Percentiles rank a stretch among this genome's conserved stretches.
Evolutionary conservation across 2,888 invertebrate genomes (phyloP).

Genomic region (Pilophorus perplexus): DNA sequence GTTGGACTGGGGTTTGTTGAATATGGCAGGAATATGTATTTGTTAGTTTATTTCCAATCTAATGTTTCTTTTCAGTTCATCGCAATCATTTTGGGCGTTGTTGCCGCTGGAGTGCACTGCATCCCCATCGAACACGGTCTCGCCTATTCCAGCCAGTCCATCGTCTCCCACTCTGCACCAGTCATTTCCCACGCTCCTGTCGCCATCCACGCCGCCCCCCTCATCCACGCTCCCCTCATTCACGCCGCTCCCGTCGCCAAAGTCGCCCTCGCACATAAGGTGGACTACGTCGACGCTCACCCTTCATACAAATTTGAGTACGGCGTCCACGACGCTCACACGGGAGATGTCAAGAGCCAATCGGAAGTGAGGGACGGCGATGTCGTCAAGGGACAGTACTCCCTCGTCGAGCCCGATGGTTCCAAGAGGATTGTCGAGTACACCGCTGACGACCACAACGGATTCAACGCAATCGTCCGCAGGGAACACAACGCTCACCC

Average conservation of each 20-base stretch:
- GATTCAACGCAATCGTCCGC: conserved; percentile 50
- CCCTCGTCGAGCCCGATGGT: conserved; percentile 50
- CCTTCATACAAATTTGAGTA: conserved; percentile 48
- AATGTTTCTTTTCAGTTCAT: not conserved
- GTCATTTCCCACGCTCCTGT: conserved; percentile 10
- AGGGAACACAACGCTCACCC: conserved; percentile 48
- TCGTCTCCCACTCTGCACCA: conserved; percentile 9
- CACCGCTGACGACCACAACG: conserved; percentile 50
- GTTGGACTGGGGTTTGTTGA: too few species aligned
- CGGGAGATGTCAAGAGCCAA: conserved; percentile 52
- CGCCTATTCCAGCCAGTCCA: conserved; percentile 24
- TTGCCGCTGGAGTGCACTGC: not conserved
- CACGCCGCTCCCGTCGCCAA: conserved; percentile 23
- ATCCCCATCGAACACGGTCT: conserved; percentile 2
- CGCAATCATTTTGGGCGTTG: not conserved
- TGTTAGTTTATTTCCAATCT: too few species aligned
- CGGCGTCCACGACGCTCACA: conserved; percentile 46
- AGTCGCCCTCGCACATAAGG: conserved; percentile 20
- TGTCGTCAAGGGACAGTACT: conserved; percentile 54
- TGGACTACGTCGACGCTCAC: conserved; percentile 44
- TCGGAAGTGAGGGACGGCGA: conserved; percentile 55
- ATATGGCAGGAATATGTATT: too few species aligned
- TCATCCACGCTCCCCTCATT: not conserved
- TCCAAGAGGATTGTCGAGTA: conserved; percentile 49
- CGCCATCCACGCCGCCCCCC: conserved; percentile 7